phyloP scores from a whole-genome alignment of 2,797 vertebrate genomes.

The Anguilla anguilla region DNA sequence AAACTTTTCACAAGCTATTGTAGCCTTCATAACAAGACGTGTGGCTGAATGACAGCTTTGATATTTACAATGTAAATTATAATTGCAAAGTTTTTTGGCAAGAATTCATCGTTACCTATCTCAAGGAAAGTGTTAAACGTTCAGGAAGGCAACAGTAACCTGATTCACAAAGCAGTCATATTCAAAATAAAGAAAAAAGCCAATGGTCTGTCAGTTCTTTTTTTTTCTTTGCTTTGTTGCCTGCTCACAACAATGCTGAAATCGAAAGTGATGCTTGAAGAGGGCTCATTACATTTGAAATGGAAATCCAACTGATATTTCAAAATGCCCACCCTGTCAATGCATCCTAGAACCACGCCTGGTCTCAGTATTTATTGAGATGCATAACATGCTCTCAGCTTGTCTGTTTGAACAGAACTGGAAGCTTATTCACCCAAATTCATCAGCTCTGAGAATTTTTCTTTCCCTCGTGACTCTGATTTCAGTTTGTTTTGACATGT shows the following conservation, averaged over 20 bases:
- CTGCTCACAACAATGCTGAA: too few relatives aligned
- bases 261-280: too few relatives aligned
- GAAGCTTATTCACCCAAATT: background rate
- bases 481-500: background rate
- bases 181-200: background rate
- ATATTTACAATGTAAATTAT: background rate
- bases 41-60: background rate
- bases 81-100: background rate
- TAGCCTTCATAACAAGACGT: background rate
- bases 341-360: too few relatives aligned
- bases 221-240: too few relatives aligned
- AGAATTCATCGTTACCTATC: background rate
- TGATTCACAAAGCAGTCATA: background rate
- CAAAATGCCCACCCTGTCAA: too few relatives aligned
- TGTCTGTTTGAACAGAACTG: background rate
- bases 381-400: too few relatives aligned
- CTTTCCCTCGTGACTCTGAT: slow-evolving; percentile 7
- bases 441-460: background rate
- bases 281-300: too few relatives aligned
- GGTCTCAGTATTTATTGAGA: too few relatives aligned
- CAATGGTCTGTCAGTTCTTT: too few relatives aligned
- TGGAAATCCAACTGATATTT: too few relatives aligned
- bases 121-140: background rate
- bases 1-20: background rate
- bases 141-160: background rate